Conservation (phyloP, 2,113 vertebrate species). For the Nibea coibor region DNA sequence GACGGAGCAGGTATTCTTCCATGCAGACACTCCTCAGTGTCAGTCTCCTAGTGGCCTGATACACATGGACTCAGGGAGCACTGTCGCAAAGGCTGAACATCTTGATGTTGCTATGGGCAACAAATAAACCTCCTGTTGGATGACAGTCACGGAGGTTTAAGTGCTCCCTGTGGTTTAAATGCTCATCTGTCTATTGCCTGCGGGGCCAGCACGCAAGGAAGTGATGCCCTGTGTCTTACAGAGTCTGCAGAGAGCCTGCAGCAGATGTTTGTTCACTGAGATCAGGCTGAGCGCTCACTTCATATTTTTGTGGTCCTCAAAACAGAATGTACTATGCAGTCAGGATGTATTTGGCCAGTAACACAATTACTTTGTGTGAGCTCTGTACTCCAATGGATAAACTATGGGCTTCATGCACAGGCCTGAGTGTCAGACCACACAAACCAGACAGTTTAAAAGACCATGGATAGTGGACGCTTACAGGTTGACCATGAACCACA, state of each 20-base stretch:
- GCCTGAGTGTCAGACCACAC: too few relatives aligned
- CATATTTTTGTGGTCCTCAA: not conserved
- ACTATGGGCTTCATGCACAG: too few relatives aligned
- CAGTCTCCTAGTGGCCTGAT: too few relatives aligned
- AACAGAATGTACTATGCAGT: not conserved
- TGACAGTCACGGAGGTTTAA: conserved; percentile 22
- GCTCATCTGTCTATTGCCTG: conserved; percentile 11
- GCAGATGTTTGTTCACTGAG: conserved; percentile 14
- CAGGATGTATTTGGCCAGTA: too few relatives aligned
- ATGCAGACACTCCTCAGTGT: too few relatives aligned
- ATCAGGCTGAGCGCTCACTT: not conserved
- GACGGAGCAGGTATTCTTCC: too few relatives aligned
- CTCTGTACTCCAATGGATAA: too few relatives aligned
- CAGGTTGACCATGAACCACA: too few relatives aligned
- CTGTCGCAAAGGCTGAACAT: not conserved
- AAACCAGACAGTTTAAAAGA: too few relatives aligned
- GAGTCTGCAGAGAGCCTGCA: not conserved
- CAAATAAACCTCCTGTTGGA: conserved; percentile 6
- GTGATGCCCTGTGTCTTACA: not conserved
- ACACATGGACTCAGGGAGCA: too few relatives aligned
- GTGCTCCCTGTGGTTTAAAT: conserved; percentile 29
- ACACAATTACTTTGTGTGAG: not conserved
- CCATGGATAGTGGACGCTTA: too few relatives aligned
- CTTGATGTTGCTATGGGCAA: conserved; percentile 18
- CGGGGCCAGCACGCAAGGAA: not conserved